phyloP scores from a whole-genome alignment of 2,888 invertebrate species.

The Limnephilus rhombicus region DNA sequence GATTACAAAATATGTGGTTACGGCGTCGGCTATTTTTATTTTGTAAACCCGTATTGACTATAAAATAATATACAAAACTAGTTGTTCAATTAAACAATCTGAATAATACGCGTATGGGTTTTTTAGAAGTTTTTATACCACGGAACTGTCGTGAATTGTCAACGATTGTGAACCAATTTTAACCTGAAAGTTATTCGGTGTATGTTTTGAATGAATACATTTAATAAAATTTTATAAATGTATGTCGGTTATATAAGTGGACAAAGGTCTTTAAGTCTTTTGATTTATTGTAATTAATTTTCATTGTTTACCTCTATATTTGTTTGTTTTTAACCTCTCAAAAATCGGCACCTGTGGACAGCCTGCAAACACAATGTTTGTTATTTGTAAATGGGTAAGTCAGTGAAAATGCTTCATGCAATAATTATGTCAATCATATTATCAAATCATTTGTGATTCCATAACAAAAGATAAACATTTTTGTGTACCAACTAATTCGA shows the following conservation, averaged over 20 bases:
- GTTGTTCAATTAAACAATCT: not conserved
- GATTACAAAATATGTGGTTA: conserved; percentile 7
- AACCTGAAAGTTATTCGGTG: not conserved
- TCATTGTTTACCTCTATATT: not conserved
- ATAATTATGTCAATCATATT: not conserved
- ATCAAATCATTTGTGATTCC: not conserved
- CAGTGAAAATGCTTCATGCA: not conserved
- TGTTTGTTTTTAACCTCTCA: not conserved
- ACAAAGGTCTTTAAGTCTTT: not conserved
- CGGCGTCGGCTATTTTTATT: conserved; percentile 26
- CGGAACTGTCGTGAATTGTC: not conserved
- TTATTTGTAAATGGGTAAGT: not conserved
- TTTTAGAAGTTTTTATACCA: not conserved
- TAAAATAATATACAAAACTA: not conserved
- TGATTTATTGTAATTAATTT: not conserved
- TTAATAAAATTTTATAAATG: not conserved
- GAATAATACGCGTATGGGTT: not conserved
- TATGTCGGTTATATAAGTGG: not conserved
- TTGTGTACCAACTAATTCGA: no score
- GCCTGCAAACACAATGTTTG: not conserved
- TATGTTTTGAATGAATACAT: not conserved
- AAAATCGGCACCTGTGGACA: not conserved
- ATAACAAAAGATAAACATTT: not conserved
- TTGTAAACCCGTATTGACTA: not conserved
- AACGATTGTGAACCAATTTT: not conserved